phyloP scores from a whole-genome alignment of 2,113 vertebrate species.

The Penelope pileata region DNA sequence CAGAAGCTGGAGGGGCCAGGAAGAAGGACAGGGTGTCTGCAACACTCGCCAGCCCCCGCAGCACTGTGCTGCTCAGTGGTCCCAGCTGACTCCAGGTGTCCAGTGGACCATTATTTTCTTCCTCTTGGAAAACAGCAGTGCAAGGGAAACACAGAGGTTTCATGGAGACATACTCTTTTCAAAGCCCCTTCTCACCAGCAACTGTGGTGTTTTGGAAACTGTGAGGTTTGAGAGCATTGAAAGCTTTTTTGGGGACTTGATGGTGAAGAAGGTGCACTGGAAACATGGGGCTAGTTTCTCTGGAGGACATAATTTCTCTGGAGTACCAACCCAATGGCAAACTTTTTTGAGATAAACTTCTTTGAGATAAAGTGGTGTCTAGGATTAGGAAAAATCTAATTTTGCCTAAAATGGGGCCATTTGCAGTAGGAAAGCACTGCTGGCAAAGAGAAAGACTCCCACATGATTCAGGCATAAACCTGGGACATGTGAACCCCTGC shows the following conservation, averaged over 20 bases:
- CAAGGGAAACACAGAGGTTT: neutral
- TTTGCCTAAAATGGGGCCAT: neutral
- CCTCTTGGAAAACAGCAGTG: neutral
- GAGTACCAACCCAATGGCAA: neutral
- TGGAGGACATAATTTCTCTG: neutral
- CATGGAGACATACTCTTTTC: neutral
- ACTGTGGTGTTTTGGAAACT: neutral
- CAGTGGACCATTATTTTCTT: neutral
- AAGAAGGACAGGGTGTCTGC: neutral
- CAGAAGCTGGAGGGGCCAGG: neutral
- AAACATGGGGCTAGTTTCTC: neutral
- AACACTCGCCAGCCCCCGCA: neutral
- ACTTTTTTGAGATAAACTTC: neutral
- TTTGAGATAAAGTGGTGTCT: neutral
- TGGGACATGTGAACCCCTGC: neutral
- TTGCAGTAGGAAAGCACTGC: neutral
- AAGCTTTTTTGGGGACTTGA: neutral
- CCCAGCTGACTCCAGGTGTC: neutral
- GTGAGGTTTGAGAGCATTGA: neutral
- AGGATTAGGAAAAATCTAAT: neutral
- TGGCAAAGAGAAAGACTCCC: neutral
- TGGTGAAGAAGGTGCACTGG: fast-evolving
- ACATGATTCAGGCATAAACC: neutral
- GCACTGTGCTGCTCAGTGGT: neutral
- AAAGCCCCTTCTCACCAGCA: neutral